Evolutionary conservation across 2,797 vertebrate species (phyloP).

Genomic region (Tapera naevia): DNA sequence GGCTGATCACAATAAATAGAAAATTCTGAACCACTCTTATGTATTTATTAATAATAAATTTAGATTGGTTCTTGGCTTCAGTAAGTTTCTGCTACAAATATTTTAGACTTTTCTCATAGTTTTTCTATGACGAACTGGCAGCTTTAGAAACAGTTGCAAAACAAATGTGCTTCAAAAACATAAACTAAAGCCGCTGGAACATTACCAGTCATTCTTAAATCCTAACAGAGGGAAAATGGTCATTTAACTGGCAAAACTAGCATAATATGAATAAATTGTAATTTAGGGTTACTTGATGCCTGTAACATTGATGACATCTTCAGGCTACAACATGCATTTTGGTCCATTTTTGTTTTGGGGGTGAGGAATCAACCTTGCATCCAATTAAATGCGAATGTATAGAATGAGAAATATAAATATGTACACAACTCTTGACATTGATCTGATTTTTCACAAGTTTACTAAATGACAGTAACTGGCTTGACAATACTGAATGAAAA

Average conservation of each 20-base stretch:
- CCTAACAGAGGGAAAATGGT: neutral
- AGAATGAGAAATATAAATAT: slow-evolving; percentile 38
- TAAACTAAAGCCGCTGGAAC: neutral
- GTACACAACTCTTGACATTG: slow-evolving; percentile 76
- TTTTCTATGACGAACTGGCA: slow-evolving; percentile 29
- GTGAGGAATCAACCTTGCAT: neutral
- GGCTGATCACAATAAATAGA: neutral
- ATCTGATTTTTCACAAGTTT: slow-evolving; percentile 77
- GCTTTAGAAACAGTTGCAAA: slow-evolving; percentile 46
- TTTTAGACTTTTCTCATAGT: slow-evolving; percentile 15
- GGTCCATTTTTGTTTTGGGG: neutral
- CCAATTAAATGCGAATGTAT: slow-evolving; percentile 2
- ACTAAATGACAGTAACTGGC: slow-evolving; percentile 74
- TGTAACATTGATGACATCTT: neutral
- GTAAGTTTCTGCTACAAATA: slow-evolving; percentile 11
- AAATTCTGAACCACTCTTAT: slow-evolving; percentile 8
- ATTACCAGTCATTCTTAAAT: neutral
- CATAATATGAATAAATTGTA: neutral
- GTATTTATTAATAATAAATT: slow-evolving; percentile 10
- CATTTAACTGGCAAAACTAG: neutral
- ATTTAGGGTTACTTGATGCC: neutral
- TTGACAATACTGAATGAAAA: slow-evolving; percentile 80
- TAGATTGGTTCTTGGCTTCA: slow-evolving; percentile 23
- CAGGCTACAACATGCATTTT: neutral
- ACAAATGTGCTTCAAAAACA: slow-evolving; percentile 56